Evolutionary conservation across 2,888 invertebrate genomes (phyloP).

Genomic region (Drosophila melanosoma): DNA sequence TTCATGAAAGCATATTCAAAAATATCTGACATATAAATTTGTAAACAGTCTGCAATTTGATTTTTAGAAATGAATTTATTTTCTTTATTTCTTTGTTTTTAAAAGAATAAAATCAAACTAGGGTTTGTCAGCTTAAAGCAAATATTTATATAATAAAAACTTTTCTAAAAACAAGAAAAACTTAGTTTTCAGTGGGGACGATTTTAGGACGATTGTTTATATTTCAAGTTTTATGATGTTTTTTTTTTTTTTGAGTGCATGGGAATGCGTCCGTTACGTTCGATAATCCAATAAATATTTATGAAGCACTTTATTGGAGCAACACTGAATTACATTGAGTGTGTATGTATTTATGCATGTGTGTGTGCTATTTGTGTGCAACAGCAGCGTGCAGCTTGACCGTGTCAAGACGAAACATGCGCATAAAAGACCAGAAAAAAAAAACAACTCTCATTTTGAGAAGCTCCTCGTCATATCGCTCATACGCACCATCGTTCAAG

Average conservation of each 20-base stretch:
- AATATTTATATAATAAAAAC: background rate
- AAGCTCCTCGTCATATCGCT: conserved; percentile 44
- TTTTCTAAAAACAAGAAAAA: background rate
- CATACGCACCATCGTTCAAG: conserved; percentile 62
- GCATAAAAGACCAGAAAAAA: conserved; percentile 13
- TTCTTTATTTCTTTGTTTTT: background rate
- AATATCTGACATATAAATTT: background rate
- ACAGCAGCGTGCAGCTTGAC: conserved; percentile 41
- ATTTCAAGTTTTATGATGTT: background rate
- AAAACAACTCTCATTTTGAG: conserved; percentile 46
- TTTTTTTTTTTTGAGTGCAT: conserved; percentile 18
- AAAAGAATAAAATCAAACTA: background rate
- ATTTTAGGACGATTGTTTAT: background rate
- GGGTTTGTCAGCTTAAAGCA: background rate
- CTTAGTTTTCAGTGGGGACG: background rate
- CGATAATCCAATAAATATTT: conserved; percentile 82
- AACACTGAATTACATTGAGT: conserved; percentile 80
- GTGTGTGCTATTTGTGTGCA: conserved; percentile 24
- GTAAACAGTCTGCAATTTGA: background rate
- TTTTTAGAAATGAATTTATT: background rate
- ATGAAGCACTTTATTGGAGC: conserved; percentile 82
- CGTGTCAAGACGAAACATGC: conserved; percentile 46
- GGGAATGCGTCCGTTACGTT: conserved; percentile 58
- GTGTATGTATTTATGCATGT: conserved; percentile 29
- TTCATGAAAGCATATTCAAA: background rate